phyloP scores from a whole-genome alignment of 1,140 invertebrate genomes.

The Aplysia californica region DNA sequence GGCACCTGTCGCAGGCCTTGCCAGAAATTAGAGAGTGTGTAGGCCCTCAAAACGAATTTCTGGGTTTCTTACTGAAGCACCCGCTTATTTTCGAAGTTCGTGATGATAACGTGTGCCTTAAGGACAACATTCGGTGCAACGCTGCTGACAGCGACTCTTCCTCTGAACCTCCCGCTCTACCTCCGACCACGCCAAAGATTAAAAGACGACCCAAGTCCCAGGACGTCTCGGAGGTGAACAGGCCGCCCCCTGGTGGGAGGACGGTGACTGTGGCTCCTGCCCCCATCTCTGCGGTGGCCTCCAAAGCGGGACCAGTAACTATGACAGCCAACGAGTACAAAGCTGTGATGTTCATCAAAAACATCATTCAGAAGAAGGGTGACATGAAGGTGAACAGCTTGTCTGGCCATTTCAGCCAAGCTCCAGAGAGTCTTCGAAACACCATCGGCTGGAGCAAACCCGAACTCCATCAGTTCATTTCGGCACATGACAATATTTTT shows the following conservation, averaged over 20 bases:
- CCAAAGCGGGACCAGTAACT: slow-evolving; percentile 60
- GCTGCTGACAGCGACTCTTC: slow-evolving; percentile 56
- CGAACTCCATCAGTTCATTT: slow-evolving; percentile 65
- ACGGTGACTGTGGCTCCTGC: slow-evolving; percentile 38
- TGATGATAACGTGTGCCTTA: slow-evolving; percentile 64
- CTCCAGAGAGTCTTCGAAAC: slow-evolving; percentile 63
- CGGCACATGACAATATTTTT: slow-evolving; percentile 63
- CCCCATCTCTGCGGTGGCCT: slow-evolving; percentile 32
- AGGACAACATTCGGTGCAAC: slow-evolving; percentile 63
- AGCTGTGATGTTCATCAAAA: slow-evolving; percentile 67
- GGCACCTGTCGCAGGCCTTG: slow-evolving; percentile 68
- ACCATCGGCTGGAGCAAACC: slow-evolving; percentile 65
- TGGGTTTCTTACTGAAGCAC: slow-evolving; percentile 64
- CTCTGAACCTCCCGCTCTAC: slow-evolving; percentile 44
- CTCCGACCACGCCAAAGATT: slow-evolving; percentile 47
- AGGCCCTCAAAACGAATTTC: slow-evolving; percentile 68
- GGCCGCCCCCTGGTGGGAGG: slow-evolving; percentile 32
- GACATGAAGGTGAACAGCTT: slow-evolving; percentile 62
- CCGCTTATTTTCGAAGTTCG: slow-evolving; percentile 67
- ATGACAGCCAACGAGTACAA: slow-evolving; percentile 69
- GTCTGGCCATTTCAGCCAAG: slow-evolving; percentile 63
- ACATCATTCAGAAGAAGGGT: slow-evolving; percentile 66
- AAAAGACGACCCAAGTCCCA: slow-evolving; percentile 57
- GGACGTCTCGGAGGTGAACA: slow-evolving; percentile 43
- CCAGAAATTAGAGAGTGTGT: slow-evolving; percentile 67